Conservation (phyloP, 2,113 vertebrate species). For the Rhea americana region DNA sequence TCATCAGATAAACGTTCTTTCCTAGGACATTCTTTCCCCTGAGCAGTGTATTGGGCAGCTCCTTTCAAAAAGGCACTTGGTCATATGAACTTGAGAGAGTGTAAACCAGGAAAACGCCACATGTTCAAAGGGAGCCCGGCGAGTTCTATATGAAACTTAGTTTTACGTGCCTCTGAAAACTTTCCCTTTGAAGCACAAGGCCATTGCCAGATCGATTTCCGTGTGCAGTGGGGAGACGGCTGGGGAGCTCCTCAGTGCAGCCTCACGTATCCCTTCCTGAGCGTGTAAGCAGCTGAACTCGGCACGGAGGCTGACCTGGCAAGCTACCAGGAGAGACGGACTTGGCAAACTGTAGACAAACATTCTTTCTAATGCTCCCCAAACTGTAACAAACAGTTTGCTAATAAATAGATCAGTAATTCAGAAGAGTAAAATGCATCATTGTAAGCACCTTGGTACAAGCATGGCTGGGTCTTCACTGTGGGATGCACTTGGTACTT, state of each 20-base stretch:
- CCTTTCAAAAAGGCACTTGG: background rate
- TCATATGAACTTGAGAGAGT: background rate
- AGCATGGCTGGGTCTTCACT: background rate
- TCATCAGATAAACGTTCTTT: background rate
- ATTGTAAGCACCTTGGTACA: background rate
- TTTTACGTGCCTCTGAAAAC: background rate
- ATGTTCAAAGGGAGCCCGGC: background rate
- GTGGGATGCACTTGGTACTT: background rate
- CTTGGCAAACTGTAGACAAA: conserved; percentile 1
- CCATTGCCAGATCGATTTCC: background rate
- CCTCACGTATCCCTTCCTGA: conserved; percentile 5
- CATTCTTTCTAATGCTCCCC: background rate
- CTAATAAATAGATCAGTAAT: background rate
- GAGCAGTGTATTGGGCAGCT: background rate
- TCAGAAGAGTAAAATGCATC: background rate
- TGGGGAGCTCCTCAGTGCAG: background rate
- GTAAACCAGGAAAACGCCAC: background rate
- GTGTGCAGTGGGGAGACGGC: background rate
- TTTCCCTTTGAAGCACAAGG: background rate
- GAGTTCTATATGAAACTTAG: background rate
- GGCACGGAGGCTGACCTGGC: conserved; percentile 14
- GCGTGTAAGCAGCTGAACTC: background rate
- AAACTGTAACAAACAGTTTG: background rate
- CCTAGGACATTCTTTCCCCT: background rate
- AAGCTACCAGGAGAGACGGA: conserved; percentile 23